These are phyloP conservation scores for Belgica antarctica DNA, from an alignment of 2,888 invertebrate species.

Conservation along the genomic window DNA sequence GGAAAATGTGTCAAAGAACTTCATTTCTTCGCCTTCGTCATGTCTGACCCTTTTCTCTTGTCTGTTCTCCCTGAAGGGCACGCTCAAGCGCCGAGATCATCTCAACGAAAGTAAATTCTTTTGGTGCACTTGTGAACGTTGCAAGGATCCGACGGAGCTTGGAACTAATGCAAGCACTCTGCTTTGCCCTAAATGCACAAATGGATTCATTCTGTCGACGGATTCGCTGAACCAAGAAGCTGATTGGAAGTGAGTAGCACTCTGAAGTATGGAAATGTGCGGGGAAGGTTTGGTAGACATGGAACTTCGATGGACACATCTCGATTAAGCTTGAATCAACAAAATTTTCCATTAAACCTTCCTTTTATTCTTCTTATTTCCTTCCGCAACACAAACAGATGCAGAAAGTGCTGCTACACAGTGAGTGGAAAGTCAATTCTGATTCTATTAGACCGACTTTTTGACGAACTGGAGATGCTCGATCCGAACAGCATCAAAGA, in stretches of 20 bases:
- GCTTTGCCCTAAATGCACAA: constrained; percentile 58
- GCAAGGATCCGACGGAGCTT: constrained; percentile 73
- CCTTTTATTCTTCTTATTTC: neutral
- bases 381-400: constrained; percentile 47
- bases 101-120: constrained; percentile 79
- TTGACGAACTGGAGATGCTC: constrained; percentile 64
- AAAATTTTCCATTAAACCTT: constrained; percentile 25
- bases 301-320: too few relatives aligned
- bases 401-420: constrained; percentile 54
- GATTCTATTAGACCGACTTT: constrained; percentile 60
- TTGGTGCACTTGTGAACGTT: constrained; percentile 71
- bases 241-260: constrained; percentile 64
- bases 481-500: constrained; percentile 65
- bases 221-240: constrained; percentile 62
- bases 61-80: constrained; percentile 58
- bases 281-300: too few relatives aligned
- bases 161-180: constrained; percentile 72
- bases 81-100: constrained; percentile 71
- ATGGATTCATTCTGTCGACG: constrained; percentile 62
- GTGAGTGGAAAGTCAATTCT: constrained; percentile 55
- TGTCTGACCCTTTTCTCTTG: neutral
- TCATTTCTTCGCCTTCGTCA: too few relatives aligned
- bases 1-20: too few relatives aligned
- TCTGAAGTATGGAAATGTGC: constrained; percentile 48
- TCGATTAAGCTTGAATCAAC: too few relatives aligned